A percentile compares a stretch with the other conserved stretches of the same genome.
Conservation (phyloP, 1,140 invertebrate genomes). For the Eumaeus atala region DNA sequence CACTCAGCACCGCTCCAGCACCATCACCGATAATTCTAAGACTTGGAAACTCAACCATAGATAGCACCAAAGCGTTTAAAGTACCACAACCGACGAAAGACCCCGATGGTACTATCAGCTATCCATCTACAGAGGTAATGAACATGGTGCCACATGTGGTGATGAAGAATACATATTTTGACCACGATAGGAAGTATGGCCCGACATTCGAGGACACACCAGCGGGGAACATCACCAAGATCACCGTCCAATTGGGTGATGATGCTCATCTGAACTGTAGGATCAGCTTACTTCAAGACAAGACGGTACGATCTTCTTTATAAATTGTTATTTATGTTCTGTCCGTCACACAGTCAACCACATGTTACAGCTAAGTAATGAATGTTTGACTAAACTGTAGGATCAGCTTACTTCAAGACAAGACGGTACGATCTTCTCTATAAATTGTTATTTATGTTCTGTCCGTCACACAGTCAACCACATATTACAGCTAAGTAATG, state of each 20-base stretch:
- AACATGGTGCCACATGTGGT: slow-evolving; percentile 51
- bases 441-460: no score
- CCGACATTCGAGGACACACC: slow-evolving; percentile 79
- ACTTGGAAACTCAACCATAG: slow-evolving; percentile 68
- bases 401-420: slow-evolving; percentile 88
- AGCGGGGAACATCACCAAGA: slow-evolving; percentile 78
- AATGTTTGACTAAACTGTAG: slow-evolving; percentile 87
- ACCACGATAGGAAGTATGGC: slow-evolving; percentile 78
- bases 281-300: slow-evolving; percentile 88
- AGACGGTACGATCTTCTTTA: slow-evolving; percentile 80
- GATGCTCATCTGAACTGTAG: slow-evolving; percentile 87
- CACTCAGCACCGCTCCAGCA: slow-evolving; percentile 47
- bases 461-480: no score
- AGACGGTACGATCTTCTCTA: slow-evolving; percentile 80
- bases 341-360: no score
- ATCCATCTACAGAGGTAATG: slow-evolving; percentile 21
- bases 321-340: no score
- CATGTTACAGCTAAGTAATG: slow-evolving; percentile 86
- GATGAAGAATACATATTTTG: slow-evolving; percentile 70
- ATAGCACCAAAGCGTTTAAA: slow-evolving; percentile 68
- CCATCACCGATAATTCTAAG: slow-evolving; percentile 58
- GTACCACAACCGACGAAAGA: slow-evolving; percentile 51
- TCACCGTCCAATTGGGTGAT: slow-evolving; percentile 87
- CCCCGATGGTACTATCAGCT: slow-evolving; percentile 18
- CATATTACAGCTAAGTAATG: no score